phyloP scores from a whole-genome alignment of 2,113 vertebrate species.

The Ornithorhynchus anatinus region DNA sequence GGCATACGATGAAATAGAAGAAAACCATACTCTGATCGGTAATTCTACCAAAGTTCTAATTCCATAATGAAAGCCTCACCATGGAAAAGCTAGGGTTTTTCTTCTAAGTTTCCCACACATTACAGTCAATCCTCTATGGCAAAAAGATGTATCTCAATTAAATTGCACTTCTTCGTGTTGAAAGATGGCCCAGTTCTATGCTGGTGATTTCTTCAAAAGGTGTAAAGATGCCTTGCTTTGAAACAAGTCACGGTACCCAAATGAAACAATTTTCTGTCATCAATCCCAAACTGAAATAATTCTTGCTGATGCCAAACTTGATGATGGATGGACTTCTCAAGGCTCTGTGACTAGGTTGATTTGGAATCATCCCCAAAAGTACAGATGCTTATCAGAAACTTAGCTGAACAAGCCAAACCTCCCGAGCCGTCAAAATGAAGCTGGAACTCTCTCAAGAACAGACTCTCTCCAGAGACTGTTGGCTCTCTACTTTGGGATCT shows the following conservation, averaged over 20 bases:
- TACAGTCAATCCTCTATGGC: neutral
- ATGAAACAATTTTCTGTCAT: conserved; percentile 19
- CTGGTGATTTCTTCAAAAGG: neutral
- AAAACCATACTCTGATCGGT: no score
- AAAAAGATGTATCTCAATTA: neutral
- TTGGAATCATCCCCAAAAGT: conserved; percentile 30
- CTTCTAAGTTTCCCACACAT: conserved; percentile 5
- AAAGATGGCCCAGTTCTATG: neutral
- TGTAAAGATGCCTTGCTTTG: conserved; percentile 6
- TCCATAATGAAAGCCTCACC: conserved; percentile 23
- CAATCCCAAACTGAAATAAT: neutral
- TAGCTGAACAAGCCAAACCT: conserved; percentile 15
- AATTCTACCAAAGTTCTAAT: conserved; percentile 33
- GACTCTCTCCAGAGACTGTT: neutral
- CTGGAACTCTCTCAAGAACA: conserved; percentile 23
- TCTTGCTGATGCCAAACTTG: neutral
- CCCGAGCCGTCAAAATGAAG: neutral
- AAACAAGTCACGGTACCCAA: conserved; percentile 35
- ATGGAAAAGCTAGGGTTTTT: neutral
- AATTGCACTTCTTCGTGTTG: neutral
- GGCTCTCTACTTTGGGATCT: neutral
- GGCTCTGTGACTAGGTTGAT: neutral
- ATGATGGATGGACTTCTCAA: conserved; percentile 8
- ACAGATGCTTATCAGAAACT: conserved; percentile 34
- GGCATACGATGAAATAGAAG: no score